Evolutionary conservation across 53 echinoderm and acorn worm genomes (phyloP).

Genomic region (Temnopleurus reevesii): DNA sequence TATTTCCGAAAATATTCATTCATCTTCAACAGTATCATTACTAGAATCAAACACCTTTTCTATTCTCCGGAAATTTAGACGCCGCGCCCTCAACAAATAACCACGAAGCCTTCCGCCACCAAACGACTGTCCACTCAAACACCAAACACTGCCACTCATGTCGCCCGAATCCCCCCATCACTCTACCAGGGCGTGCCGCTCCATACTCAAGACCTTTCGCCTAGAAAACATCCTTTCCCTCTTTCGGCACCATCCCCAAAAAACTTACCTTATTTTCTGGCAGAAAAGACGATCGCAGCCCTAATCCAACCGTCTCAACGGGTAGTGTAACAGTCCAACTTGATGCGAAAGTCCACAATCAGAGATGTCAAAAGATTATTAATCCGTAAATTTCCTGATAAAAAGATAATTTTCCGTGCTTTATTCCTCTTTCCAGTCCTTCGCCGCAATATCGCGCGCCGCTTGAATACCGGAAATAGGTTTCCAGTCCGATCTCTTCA

Average conservation of each 20-base stretch:
- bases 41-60: too few species aligned
- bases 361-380: background rate
- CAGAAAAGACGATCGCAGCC: background rate
- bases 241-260: background rate
- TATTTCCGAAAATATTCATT: too few species aligned
- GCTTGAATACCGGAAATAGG: background rate
- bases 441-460: background rate
- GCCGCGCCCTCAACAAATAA: too few species aligned
- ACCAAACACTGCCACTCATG: background rate
- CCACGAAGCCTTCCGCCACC: too few species aligned
- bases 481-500: background rate
- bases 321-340: slow-evolving; percentile 26
- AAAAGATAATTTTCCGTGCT: background rate
- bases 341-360: background rate
- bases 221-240: background rate
- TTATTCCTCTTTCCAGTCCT: background rate
- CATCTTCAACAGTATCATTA: too few species aligned
- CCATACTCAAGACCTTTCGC: background rate
- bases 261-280: background rate
- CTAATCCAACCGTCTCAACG: background rate
- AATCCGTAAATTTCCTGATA: background rate
- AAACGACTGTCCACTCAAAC: too few species aligned
- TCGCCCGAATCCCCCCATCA: background rate
- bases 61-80: too few species aligned
- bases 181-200: background rate